A percentile compares a stretch with the other conserved stretches of the same genome.
Evolutionary conservation across 2,888 invertebrate species (phyloP).

Genomic region (Cataglyphis rosenhaueri): DNA sequence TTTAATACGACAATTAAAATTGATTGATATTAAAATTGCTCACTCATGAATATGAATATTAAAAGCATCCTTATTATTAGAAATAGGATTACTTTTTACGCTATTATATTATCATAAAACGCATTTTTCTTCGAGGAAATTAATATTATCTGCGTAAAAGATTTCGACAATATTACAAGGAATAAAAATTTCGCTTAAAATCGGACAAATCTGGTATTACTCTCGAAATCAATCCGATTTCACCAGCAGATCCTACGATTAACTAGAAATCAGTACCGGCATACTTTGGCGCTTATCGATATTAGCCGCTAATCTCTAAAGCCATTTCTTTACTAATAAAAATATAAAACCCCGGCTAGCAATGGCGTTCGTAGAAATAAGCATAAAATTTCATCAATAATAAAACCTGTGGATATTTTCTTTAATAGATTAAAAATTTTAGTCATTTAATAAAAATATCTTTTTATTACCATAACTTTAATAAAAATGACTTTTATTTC

Average conservation of each 20-base stretch:
- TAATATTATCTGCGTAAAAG: constrained; percentile 47
- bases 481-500: not conserved
- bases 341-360: not conserved
- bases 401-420: not conserved
- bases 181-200: constrained; percentile 59
- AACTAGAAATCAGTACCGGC: not conserved
- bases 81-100: constrained; percentile 51
- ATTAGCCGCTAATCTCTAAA: not conserved
- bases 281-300: not conserved
- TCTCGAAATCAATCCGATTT: constrained; percentile 52
- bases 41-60: constrained; percentile 49
- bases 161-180: constrained; percentile 47
- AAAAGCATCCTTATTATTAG: constrained; percentile 41
- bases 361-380: not conserved
- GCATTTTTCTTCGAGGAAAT: constrained; percentile 51
- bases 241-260: not conserved
- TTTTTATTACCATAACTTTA: not conserved
- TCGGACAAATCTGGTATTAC: constrained; percentile 59
- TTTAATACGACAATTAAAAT: constrained; percentile 19
- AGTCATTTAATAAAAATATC: not conserved
- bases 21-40: constrained; percentile 45
- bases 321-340: not conserved
- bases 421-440: not conserved
- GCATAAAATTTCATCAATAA: not conserved
- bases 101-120: constrained; percentile 29